These are phyloP conservation scores for Platalea minor DNA, from an alignment of 2,797 vertebrate genomes.

Conservation along the genomic window DNA sequence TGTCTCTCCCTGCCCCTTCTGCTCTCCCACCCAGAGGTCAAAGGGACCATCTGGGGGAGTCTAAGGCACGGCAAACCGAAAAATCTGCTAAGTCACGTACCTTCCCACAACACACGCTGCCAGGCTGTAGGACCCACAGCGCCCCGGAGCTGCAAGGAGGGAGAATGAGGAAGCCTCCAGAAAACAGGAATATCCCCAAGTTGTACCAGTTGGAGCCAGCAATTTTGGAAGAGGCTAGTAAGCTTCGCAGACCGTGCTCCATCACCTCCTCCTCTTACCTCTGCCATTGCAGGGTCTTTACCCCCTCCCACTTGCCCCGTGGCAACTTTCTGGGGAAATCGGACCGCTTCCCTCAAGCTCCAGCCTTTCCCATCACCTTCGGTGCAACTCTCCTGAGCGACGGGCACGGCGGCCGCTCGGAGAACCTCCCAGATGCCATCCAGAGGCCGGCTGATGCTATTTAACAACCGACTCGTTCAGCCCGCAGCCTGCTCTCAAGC, in stretches of 20 bases:
- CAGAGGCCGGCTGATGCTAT: not conserved
- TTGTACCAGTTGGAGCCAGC: not conserved
- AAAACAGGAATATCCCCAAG: not conserved
- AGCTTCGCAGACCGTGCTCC: not conserved
- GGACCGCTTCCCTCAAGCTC: not conserved
- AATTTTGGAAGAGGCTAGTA: not conserved
- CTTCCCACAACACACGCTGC: not conserved
- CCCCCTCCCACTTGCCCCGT: not conserved
- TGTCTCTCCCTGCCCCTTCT: not conserved
- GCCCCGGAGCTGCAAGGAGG: not conserved
- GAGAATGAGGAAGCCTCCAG: not conserved
- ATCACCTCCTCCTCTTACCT: not conserved
- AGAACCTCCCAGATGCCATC: not conserved
- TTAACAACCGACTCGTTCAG: not conserved
- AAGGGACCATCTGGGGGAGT: not conserved
- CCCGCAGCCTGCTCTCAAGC: not conserved
- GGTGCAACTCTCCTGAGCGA: not conserved
- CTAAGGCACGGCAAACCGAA: not conserved
- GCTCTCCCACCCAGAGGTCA: not conserved
- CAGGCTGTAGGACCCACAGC: not conserved
- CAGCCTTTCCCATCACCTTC: not conserved
- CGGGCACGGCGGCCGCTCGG: accelerated
- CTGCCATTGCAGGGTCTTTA: not conserved
- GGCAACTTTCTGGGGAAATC: not conserved
- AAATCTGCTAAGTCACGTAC: not conserved